Conservation (phyloP, 2,797 vertebrate species). For the Cynopterus sphinx region DNA sequence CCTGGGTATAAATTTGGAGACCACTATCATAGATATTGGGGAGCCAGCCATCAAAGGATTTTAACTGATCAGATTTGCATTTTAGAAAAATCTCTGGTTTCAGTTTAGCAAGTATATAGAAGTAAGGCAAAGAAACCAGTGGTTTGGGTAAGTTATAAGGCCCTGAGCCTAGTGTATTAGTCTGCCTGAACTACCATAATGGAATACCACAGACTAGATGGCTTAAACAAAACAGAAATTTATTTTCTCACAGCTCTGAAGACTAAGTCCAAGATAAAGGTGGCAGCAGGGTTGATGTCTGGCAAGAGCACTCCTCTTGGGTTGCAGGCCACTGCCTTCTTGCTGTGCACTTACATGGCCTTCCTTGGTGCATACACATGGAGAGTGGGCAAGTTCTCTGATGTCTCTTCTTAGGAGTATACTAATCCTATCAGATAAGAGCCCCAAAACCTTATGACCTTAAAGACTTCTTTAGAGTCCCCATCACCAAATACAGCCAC, state of each 20-base stretch:
- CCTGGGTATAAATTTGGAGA: not conserved
- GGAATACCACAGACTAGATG: not conserved
- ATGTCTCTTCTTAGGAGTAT: not conserved
- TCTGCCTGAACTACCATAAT: not conserved
- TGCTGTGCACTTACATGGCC: not conserved
- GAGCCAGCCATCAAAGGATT: not conserved
- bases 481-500: not conserved
- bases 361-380: not conserved
- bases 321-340: not conserved
- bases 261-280: not conserved
- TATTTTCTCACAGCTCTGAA: not conserved
- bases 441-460: not conserved
- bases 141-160: not conserved
- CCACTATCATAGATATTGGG: not conserved
- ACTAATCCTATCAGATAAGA: not conserved
- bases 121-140: not conserved
- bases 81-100: constrained; percentile 51
- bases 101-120: not conserved
- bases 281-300: not conserved
- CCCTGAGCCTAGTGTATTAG: not conserved
- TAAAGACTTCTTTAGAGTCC: not conserved
- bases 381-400: not conserved
- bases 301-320: not conserved
- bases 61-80: constrained; percentile 12
- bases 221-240: not conserved